Percentiles rank a stretch among this genome's conserved stretches.
These are phyloP conservation scores for Tenualosa ilisha DNA, from an alignment of 2,797 vertebrate species.

Conservation along the genomic window DNA sequence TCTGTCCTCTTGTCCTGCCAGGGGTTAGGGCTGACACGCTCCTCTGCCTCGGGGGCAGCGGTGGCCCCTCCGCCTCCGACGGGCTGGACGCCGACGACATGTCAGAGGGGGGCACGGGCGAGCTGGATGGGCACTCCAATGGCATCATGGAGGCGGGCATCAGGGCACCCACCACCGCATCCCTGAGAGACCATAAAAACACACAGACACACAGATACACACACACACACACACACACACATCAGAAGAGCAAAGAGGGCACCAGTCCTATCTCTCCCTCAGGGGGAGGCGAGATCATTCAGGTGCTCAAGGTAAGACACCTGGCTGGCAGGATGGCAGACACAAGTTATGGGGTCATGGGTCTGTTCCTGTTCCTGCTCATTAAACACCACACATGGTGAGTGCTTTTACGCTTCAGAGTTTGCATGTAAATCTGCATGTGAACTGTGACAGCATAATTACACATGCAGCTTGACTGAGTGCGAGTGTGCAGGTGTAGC, in stretches of 20 bases:
- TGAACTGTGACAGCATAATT: too few relatives aligned
- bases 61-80: conserved; percentile 80
- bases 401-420: too few relatives aligned
- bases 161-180: conserved; percentile 90
- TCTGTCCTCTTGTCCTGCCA: conserved; percentile 95
- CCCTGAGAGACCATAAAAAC: conserved; percentile 70
- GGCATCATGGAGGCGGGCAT: conserved; percentile 99
- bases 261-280: not conserved
- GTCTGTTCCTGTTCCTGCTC: too few relatives aligned
- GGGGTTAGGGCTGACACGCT: conserved; percentile 88
- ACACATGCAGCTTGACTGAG: too few relatives aligned
- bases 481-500: too few relatives aligned
- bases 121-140: conserved; percentile 88
- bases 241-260: not conserved
- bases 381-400: too few relatives aligned
- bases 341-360: too few relatives aligned
- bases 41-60: conserved; percentile 78
- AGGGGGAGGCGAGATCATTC: not conserved
- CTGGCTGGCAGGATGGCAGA: not conserved
- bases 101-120: conserved; percentile 86
- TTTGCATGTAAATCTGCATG: too few relatives aligned
- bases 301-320: not conserved
- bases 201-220: conserved; percentile 37
- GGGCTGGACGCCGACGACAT: conserved; percentile 77
- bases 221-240: not conserved